Percentiles rank a stretch among this genome's conserved stretches.
These are phyloP conservation scores for Oceanodroma leucorhoa DNA, from an alignment of 2,797 vertebrate species.

Conservation along the genomic window DNA sequence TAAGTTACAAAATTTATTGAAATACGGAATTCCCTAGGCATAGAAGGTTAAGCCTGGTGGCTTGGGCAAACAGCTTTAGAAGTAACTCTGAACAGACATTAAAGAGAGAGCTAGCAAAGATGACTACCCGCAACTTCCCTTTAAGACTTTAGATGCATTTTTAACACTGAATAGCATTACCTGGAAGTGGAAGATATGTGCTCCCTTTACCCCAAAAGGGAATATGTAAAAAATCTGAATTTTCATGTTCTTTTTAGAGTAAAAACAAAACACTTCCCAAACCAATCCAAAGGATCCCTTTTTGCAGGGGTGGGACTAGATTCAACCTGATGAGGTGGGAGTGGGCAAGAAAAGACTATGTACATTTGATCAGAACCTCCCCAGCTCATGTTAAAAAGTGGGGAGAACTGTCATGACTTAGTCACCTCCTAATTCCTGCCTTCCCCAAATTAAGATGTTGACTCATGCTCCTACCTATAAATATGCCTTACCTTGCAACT, in stretches of 20 bases:
- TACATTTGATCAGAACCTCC: background rate
- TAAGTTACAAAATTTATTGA: background rate
- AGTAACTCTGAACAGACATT: background rate
- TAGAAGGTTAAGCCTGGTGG: background rate
- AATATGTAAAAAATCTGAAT: background rate
- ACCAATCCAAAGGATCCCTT: background rate
- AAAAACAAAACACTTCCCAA: background rate
- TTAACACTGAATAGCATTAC: background rate
- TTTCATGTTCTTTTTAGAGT: background rate
- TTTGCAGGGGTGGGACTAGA: background rate
- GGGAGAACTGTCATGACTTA: background rate
- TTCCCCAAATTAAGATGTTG: background rate
- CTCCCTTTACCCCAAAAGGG: background rate
- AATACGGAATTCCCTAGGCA: background rate
- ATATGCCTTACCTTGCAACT: background rate
- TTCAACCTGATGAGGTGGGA: background rate
- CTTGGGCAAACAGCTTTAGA: background rate
- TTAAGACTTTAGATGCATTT: background rate
- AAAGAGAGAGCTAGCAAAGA: background rate
- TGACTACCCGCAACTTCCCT: background rate
- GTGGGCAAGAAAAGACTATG: background rate
- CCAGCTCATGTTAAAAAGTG: background rate
- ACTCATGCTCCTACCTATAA: background rate
- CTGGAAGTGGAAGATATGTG: background rate
- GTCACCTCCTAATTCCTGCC: background rate